phyloP scores from a whole-genome alignment of 1,140 invertebrate species.

The Diuraphis noxia region DNA sequence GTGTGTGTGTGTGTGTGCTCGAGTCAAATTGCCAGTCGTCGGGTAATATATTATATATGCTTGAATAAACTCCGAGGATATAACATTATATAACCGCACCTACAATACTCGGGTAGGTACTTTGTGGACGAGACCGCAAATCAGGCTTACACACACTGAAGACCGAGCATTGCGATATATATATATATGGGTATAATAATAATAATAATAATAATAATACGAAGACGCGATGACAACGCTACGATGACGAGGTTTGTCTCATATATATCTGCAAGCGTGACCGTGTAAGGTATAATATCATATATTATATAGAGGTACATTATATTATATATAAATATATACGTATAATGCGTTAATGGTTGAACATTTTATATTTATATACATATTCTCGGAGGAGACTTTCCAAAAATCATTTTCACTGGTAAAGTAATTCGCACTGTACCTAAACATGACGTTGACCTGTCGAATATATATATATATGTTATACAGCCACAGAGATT shows the following conservation, averaged over 20 bases:
- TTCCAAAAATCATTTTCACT: neutral
- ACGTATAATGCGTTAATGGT: neutral
- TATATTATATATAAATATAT: neutral
- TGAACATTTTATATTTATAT: neutral
- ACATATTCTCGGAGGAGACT: neutral
- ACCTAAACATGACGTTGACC: neutral
- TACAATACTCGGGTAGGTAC: neutral
- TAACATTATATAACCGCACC: neutral
- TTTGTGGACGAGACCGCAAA: slow-evolving; percentile 19
- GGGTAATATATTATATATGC: slow-evolving; percentile 24
- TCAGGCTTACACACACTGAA: slow-evolving; percentile 1
- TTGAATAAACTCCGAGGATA: neutral
- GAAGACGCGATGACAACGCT: neutral
- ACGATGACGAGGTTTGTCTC: neutral
- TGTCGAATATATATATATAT: no score
- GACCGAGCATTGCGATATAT: neutral
- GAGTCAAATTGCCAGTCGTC: slow-evolving; percentile 28
- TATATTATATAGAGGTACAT: neutral
- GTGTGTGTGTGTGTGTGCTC: neutral
- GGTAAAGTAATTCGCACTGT: neutral
- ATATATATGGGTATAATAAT: neutral
- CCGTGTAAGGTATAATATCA: neutral
- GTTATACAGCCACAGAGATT: no score
- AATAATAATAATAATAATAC: neutral
- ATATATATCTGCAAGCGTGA: neutral